Conservation (phyloP, 2,113 vertebrate species). For the Calcarius ornatus region DNA sequence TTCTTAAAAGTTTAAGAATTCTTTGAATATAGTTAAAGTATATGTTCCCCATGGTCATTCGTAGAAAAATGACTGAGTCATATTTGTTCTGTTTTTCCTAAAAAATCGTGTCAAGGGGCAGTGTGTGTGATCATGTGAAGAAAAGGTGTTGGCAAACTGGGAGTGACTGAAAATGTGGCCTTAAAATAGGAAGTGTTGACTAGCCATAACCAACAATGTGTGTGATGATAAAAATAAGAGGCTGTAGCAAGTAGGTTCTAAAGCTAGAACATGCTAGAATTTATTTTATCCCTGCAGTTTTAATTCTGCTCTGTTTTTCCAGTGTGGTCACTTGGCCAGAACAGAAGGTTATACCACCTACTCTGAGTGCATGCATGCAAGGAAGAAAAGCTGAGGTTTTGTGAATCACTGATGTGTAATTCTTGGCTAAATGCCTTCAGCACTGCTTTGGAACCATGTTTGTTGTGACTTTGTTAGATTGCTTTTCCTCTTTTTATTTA, state of each 20-base stretch:
- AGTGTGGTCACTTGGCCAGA: not conserved
- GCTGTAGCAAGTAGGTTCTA: not conserved
- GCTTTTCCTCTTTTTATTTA: not conserved
- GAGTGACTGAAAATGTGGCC: not conserved
- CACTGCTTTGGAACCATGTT: not conserved
- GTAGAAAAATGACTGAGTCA: conserved; percentile 10
- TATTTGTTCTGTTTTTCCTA: not conserved
- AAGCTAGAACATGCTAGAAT: not conserved
- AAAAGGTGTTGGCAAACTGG: not conserved
- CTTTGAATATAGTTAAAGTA: not conserved
- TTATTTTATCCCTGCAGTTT: not conserved
- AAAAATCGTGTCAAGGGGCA: not conserved
- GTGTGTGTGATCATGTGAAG: not conserved
- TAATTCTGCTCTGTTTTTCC: not conserved
- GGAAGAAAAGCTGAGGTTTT: not conserved
- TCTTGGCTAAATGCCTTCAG: not conserved
- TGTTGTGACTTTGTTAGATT: not conserved
- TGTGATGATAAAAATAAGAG: not conserved
- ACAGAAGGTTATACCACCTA: not conserved
- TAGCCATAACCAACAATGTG: not conserved
- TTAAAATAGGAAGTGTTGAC: conserved; percentile 10
- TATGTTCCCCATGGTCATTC: not conserved
- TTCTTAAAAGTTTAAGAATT: not conserved
- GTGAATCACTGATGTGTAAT: not conserved
- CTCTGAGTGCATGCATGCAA: not conserved